Conservation (phyloP, 92 coral and sea anemone genomes). For the Isaurus tuberculatus region DNA sequence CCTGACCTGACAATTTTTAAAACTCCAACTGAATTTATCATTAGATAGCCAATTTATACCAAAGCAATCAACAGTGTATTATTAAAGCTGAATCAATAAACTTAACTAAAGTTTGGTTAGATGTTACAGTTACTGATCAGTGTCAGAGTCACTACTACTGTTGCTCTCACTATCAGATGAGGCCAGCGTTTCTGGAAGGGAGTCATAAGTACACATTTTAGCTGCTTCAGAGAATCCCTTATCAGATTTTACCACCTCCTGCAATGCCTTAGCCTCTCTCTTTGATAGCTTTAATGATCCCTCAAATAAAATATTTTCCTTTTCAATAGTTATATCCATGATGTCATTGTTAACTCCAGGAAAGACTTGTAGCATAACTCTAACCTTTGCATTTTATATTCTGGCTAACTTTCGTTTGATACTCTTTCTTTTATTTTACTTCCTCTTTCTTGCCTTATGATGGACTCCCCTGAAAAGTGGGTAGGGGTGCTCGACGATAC, state of each 20-base stretch:
- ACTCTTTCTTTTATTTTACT: conserved; percentile 43
- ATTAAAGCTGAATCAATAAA: not conserved
- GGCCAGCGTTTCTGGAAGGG: not conserved
- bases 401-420: conserved; percentile 15
- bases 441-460: conserved; percentile 44
- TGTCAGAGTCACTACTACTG: not conserved
- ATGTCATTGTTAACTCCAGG: conserved; percentile 19
- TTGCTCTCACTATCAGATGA: conserved; percentile 9
- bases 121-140: too few relatives aligned
- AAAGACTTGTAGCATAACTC: conserved; percentile 30
- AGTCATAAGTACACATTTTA: not conserved
- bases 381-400: not conserved
- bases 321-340: conserved; percentile 29
- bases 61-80: not conserved
- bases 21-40: too few relatives aligned
- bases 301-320: conserved; percentile 16
- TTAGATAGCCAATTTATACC: too few relatives aligned
- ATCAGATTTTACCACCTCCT: too few relatives aligned
- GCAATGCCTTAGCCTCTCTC: too few relatives aligned
- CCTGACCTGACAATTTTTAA: too few relatives aligned
- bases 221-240: too few relatives aligned
- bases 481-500: too few relatives aligned
- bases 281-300: not conserved
- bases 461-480: too few relatives aligned
- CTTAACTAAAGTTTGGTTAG: not conserved